Percentiles rank a stretch among this genome's conserved stretches.
Conservation (phyloP, 2,113 vertebrate species). For the Pelecanus crispus region DNA sequence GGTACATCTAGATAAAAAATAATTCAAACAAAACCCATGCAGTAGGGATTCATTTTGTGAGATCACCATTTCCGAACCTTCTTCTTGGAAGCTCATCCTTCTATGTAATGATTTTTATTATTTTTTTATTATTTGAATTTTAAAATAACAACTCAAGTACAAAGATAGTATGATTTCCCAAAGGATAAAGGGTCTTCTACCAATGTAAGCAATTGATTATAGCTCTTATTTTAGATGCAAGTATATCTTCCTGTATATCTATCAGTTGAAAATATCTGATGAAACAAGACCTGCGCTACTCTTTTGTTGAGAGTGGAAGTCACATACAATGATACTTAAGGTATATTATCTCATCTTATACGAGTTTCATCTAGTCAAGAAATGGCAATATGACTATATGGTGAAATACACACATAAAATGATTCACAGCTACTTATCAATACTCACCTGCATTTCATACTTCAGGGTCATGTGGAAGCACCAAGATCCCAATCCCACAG, state of each 20-base stretch:
- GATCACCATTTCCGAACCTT: too few species aligned
- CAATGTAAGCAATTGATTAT: background rate
- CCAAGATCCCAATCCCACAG: constrained; percentile 96
- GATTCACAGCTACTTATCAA: background rate
- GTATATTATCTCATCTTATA: background rate
- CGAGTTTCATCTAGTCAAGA: background rate
- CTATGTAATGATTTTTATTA: too few species aligned
- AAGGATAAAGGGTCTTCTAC: background rate
- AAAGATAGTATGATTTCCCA: background rate
- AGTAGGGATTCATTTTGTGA: too few species aligned
- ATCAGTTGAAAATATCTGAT: background rate
- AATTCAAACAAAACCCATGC: too few species aligned
- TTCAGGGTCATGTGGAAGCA: constrained; percentile 99
- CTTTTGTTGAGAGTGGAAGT: background rate
- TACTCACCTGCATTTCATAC: constrained; percentile 97
- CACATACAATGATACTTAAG: background rate
- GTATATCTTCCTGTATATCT: background rate
- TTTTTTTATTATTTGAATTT: too few species aligned
- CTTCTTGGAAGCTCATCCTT: too few species aligned
- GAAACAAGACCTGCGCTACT: background rate
- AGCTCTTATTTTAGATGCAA: background rate
- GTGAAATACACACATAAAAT: background rate
- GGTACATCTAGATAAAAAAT: background rate
- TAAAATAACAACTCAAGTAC: background rate
- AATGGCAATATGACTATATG: background rate